Evolutionary conservation across 2,113 vertebrate genomes (phyloP).

Genomic region (Phasianus colchicus): DNA sequence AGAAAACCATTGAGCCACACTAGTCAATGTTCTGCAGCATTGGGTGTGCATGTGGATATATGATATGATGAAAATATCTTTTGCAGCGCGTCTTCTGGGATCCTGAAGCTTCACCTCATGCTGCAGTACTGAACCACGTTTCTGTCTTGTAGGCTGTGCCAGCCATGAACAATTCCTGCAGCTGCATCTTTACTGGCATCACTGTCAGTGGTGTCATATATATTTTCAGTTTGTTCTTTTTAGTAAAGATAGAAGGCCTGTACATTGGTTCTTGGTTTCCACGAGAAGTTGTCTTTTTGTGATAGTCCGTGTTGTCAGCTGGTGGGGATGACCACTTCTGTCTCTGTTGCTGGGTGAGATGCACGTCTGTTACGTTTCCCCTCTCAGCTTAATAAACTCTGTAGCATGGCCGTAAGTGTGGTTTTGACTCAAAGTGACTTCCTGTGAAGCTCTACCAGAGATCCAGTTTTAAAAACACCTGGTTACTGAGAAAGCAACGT

Average conservation of each 20-base stretch:
- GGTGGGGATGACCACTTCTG: not conserved
- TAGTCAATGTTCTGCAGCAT: not conserved
- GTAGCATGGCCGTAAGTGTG: not conserved
- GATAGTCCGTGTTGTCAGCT: not conserved
- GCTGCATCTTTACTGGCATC: not conserved
- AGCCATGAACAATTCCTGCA: not conserved
- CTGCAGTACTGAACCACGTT: not conserved
- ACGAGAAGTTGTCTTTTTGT: not conserved
- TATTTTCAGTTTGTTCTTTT: not conserved
- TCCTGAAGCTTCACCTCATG: not conserved
- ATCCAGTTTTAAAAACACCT: not conserved
- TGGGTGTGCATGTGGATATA: not conserved
- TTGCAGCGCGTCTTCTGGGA: not conserved
- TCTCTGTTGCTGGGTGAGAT: not conserved
- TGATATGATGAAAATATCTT: not conserved
- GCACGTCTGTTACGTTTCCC: not conserved
- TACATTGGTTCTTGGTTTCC: not conserved
- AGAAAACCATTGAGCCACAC: not conserved
- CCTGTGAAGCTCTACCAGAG: not conserved
- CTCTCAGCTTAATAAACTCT: not conserved
- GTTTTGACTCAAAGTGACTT: not conserved
- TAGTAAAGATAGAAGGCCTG: not conserved
- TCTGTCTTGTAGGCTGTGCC: not conserved
- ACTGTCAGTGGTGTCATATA: not conserved
- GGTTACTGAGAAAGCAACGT: not conserved